Conservation (phyloP, 1,140 invertebrate species). For the Aporrectodea caliginosa region DNA sequence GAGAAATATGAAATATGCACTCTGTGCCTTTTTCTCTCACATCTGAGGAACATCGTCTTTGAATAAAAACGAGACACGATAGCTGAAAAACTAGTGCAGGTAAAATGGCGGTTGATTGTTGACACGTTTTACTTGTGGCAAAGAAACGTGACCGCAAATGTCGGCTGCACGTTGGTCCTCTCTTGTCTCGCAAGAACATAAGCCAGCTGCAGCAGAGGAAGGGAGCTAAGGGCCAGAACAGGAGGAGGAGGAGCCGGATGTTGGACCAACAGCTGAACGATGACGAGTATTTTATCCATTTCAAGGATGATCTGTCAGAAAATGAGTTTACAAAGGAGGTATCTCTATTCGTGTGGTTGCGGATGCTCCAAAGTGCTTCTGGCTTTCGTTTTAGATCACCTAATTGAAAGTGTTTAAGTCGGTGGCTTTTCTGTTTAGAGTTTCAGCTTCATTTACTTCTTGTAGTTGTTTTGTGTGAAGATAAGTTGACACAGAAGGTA, state of each 20-base stretch:
- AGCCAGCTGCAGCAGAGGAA: slow-evolving; percentile 27
- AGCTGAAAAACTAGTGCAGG: neutral
- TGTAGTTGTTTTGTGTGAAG: too few relatives aligned
- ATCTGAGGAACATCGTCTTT: neutral
- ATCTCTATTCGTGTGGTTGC: too few relatives aligned
- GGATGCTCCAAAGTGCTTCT: too few relatives aligned
- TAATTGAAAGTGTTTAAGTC: too few relatives aligned
- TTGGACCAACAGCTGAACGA: neutral
- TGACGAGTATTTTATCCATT: neutral
- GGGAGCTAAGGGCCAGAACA: neutral
- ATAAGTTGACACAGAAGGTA: too few relatives aligned
- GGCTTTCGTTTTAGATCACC: too few relatives aligned
- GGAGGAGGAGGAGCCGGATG: neutral
- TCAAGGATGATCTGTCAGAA: too few relatives aligned
- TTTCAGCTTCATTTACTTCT: too few relatives aligned
- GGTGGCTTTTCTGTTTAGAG: too few relatives aligned
- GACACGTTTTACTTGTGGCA: neutral
- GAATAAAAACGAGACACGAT: neutral
- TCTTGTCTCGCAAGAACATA: slow-evolving; percentile 30
- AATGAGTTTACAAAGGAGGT: too few relatives aligned
- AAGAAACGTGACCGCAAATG: neutral
- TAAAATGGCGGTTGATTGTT: too few relatives aligned
- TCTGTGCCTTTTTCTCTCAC: neutral
- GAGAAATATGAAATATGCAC: too few relatives aligned
- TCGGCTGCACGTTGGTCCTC: slow-evolving; percentile 24